phyloP scores from a whole-genome alignment of 2,113 vertebrate species.

The Terrapene triunguis region DNA sequence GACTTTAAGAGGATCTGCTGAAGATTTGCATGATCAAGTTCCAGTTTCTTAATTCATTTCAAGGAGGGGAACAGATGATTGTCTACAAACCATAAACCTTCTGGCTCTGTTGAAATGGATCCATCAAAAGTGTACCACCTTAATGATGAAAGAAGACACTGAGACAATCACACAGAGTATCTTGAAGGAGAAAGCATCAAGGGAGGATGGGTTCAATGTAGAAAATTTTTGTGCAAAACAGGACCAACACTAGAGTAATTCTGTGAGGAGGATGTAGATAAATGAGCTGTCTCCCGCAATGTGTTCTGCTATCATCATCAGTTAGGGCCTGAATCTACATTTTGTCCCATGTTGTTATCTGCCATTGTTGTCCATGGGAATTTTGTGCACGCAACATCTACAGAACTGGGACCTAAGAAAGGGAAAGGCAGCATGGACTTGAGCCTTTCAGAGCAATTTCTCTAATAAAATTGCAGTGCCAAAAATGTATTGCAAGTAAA shows the following conservation, averaged over 20 bases:
- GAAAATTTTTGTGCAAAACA: neutral
- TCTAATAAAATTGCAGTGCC: neutral
- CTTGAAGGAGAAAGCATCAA: neutral
- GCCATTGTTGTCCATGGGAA: neutral
- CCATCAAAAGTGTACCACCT: neutral
- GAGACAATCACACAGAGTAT: neutral
- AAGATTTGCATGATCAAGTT: neutral
- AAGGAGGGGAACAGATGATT: neutral
- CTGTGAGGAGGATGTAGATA: neutral
- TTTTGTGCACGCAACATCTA: neutral
- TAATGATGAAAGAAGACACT: neutral
- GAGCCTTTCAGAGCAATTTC: neutral
- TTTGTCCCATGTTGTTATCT: neutral
- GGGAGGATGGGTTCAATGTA: neutral
- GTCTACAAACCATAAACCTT: neutral
- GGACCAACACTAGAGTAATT: neutral
- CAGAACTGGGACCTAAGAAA: neutral
- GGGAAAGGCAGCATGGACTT: neutral
- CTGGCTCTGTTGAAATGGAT: neutral
- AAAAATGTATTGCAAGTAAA: neutral
- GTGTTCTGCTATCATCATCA: neutral
- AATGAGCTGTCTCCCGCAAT: neutral
- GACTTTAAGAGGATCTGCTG: neutral
- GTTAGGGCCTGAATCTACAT: neutral
- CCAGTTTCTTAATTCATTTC: neutral